These are phyloP conservation scores for Plutomurus gul DNA, from an alignment of 1,140 invertebrate genomes.

Conservation along the genomic window DNA sequence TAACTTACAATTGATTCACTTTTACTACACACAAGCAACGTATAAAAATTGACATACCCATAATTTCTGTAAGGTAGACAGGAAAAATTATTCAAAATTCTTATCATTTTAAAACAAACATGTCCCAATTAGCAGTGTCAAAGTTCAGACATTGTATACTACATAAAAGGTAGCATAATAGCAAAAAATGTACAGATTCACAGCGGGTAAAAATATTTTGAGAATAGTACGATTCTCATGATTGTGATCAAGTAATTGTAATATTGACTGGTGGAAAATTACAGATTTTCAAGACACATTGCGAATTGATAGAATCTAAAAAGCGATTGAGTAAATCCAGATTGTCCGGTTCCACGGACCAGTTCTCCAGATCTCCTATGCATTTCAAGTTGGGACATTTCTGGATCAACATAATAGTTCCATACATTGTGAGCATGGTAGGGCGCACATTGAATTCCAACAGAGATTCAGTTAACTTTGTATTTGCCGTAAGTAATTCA, in stretches of 20 bases:
- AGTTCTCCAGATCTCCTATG: not conserved
- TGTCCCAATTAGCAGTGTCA: too few relatives aligned
- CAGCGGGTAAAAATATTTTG: too few relatives aligned
- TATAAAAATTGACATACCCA: too few relatives aligned
- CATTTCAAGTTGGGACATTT: not conserved
- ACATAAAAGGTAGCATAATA: too few relatives aligned
- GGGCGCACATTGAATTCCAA: not conserved
- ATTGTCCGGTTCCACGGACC: not conserved
- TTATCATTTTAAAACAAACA: too few relatives aligned
- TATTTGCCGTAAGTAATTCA: not conserved
- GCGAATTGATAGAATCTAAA: not conserved
- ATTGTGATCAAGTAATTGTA: not conserved
- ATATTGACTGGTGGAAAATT: not conserved
- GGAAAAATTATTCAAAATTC: too few relatives aligned
- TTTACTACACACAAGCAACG: too few relatives aligned
- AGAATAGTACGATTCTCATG: too few relatives aligned
- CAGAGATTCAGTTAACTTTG: not conserved
- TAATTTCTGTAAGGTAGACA: too few relatives aligned
- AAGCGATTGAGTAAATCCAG: not conserved
- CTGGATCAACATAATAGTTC: not conserved
- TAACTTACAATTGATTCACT: too few relatives aligned
- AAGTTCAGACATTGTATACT: too few relatives aligned
- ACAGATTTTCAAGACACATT: not conserved
- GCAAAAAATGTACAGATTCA: too few relatives aligned
- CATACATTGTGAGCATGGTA: not conserved